These are phyloP conservation scores for Chionoecetes opilio DNA, from an alignment of 1,140 invertebrate genomes.

Conservation along the genomic window DNA sequence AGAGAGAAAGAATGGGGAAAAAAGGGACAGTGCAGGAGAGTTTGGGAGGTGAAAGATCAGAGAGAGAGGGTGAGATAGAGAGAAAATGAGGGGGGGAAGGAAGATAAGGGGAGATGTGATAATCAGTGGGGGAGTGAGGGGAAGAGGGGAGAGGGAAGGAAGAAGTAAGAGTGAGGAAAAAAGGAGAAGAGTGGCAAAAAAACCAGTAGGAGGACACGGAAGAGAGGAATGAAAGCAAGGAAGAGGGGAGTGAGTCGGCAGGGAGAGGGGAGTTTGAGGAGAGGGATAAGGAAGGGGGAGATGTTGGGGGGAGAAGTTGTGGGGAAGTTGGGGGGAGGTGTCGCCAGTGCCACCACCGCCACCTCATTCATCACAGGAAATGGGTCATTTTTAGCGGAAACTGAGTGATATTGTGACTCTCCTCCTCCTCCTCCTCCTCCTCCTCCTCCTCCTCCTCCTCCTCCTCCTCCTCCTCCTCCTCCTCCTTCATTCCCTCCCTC, in stretches of 20 bases:
- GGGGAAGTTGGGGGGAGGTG: background rate
- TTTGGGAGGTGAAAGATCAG: background rate
- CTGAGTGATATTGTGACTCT: slow-evolving; percentile 25
- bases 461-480: no score
- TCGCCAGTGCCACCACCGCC: background rate
- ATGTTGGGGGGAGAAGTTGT: background rate
- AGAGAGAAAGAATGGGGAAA: background rate
- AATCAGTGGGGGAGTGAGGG: background rate
- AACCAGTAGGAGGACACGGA: background rate
- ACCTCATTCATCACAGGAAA: slow-evolving; percentile 64
- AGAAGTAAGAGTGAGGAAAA: background rate
- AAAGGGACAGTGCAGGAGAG: background rate
- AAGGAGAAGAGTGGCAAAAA: background rate
- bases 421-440: background rate
- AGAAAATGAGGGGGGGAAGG: background rate
- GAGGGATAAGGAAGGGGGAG: background rate
- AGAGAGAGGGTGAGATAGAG: background rate
- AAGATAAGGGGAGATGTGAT: background rate
- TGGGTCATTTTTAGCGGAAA: slow-evolving; percentile 44
- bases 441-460: background rate
- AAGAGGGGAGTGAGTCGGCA: background rate
- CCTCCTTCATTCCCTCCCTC: background rate
- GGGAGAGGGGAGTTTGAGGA: background rate
- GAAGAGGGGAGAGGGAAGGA: background rate
- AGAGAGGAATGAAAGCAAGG: background rate